Base-by-base conservation (phyloP, 2,888 invertebrate species). In the Omphaloscelis lunosa region DNA sequence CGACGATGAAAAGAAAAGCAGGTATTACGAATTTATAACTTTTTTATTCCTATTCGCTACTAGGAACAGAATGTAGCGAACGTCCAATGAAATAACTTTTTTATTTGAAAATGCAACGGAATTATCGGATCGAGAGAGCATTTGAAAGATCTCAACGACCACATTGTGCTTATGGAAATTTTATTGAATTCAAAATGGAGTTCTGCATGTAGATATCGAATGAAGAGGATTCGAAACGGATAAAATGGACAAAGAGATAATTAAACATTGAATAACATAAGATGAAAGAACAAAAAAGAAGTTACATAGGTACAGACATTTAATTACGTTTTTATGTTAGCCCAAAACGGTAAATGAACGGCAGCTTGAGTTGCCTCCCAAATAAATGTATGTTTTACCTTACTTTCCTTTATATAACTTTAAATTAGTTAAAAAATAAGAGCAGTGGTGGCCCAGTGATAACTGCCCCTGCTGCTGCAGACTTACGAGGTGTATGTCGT, bases 101-200 rank as follows among this genome's bases (percentile, higher is more conserved):
- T 85, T 77, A 76, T 82, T 85, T 65, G 65, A 61, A 79, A 76
- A 58, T 75, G 68, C 73, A 76, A 74, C 61, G 48, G 82, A 77
- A 68, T 84, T 81, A 81, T 72, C 77, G 73, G 73, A 81, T 83
- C 77, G 82, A 77, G 45, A 74, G 67, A 83, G 71, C 65, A 85
- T 85, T 85, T 71, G 61, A 85, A 77, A 81, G 73, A 81, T 73
- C 73, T 81, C 81, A 51, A 61, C 63, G 71, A 77, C 85, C 82
- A 72, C 82, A 72, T 84, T 83, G 76, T 85, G 66, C 73, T 45
- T 39, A 68, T 72, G 73, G 68, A 81, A 71, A 76, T 69, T 81
- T 72, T 56, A 80, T 73, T 77, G 70, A 81, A 74, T 81, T 81
- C 53, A 29, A 84, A 77, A 80, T 65, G 9, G 56, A 81, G 6